Base-by-base conservation (phyloP, 2,113 vertebrate genomes). In the Panthera uncia region DNA sequence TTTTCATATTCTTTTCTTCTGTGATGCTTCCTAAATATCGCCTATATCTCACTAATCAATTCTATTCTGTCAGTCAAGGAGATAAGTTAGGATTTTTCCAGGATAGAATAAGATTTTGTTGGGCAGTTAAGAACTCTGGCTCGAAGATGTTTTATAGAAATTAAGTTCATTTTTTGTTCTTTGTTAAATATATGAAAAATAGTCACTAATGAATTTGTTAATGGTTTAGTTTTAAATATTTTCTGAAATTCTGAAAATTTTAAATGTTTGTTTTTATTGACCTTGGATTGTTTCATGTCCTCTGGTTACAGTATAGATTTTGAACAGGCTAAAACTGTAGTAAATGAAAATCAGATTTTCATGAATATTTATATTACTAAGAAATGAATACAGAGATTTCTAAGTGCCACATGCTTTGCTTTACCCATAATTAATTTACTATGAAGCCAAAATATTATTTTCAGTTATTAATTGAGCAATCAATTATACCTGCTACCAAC, bases 261-360 rank as follows among this genome's bases (percentile, higher is more conserved):
- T 91, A 76, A 86, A 69, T 95, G 36, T 63, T 76, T 93, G 18
- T 87, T 81, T 76, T 91, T 80, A 45, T 88, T 73, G 16, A 16
- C 25, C 73, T 97, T 92, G 41, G 7, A 29, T 95, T 97, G 13
- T 97, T 79, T 73, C 82, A 68, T 57, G 29, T 48, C 94, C 4
- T 94, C 61, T 63, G 21, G 13, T 85, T 93, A 36, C 91, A 50
- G 21, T 74, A 50, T 63, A 65, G 63, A 81, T 88, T 97, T 90
- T 36, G 73, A 82, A 61, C 1, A 83, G 5, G 55, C 96, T 89
- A 88, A 45, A 48, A 3, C 52, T 93, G 6, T 36, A 88, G 63
- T 79, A 94, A 97, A 92, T 96, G 94, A 93, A 94, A 92, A 93
- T 36, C 33, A 21, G 27, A 36, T 41, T 96, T 18, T 94, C 68